phyloP scores from a whole-genome alignment of 2,797 vertebrate species.

The Neoniphon sammara region DNA sequence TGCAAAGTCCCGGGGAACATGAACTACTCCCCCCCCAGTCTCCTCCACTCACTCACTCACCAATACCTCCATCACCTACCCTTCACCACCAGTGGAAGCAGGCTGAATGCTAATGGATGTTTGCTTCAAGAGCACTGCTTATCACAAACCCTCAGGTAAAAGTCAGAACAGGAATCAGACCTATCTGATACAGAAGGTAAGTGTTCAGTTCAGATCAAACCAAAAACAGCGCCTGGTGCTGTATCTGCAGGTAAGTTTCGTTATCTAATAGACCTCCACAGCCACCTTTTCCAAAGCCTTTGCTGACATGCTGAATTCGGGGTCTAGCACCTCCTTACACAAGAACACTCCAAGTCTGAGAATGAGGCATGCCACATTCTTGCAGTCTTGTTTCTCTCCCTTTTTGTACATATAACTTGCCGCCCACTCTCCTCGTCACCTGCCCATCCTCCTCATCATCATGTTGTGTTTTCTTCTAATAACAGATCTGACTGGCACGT shows the following conservation, averaged over 20 bases:
- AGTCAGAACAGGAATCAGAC: slow-evolving; percentile 62
- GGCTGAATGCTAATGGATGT: slow-evolving; percentile 78
- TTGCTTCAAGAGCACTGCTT: slow-evolving; percentile 80
- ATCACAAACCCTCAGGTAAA: slow-evolving; percentile 81
- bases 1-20: slow-evolving; percentile 62
- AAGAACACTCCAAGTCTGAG: slow-evolving; percentile 35
- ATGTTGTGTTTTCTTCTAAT: slow-evolving; percentile 47
- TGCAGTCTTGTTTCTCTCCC: slow-evolving; percentile 55
- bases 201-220: slow-evolving; percentile 71
- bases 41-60: slow-evolving; percentile 78
- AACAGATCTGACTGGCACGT: slow-evolving; percentile 55
- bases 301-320: slow-evolving; percentile 70
- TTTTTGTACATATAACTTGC: slow-evolving; percentile 63
- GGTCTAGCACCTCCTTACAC: slow-evolving; percentile 72
- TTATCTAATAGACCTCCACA: slow-evolving; percentile 73
- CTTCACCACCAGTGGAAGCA: slow-evolving; percentile 78
- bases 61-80: slow-evolving; percentile 78
- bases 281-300: slow-evolving; percentile 68
- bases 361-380: slow-evolving; percentile 80
- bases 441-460: slow-evolving; percentile 73
- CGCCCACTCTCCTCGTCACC: slow-evolving; percentile 76
- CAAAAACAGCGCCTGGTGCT: slow-evolving; percentile 42
- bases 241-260: slow-evolving; percentile 73
- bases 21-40: slow-evolving; percentile 56
- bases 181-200: slow-evolving; percentile 74